phyloP scores from a whole-genome alignment of 2,113 vertebrate species.

The Mustela nigripes region DNA sequence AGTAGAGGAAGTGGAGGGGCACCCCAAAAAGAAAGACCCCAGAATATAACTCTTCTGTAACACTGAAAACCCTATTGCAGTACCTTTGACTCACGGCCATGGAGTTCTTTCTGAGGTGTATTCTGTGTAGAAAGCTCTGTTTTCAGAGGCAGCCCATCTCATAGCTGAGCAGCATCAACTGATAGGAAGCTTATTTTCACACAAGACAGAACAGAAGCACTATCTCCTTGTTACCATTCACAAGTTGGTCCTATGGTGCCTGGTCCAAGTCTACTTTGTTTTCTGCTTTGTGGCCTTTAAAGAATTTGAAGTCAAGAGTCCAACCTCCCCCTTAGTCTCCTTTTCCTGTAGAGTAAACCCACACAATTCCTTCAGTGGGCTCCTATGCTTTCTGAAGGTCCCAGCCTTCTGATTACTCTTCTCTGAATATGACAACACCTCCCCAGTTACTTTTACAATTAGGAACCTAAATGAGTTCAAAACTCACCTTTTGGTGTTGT shows the following conservation, averaged over 20 bases:
- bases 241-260: neutral
- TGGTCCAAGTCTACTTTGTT: neutral
- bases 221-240: neutral
- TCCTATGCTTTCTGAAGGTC: fast-evolving
- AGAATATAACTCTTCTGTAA: neutral
- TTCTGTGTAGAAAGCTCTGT: neutral
- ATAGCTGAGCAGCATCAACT: neutral
- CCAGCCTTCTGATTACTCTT: neutral
- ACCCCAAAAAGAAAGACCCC: neutral
- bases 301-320: neutral
- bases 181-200: neutral
- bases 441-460: neutral
- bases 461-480: neutral
- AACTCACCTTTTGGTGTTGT: neutral
- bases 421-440: neutral
- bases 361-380: neutral
- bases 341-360: neutral
- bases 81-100: neutral
- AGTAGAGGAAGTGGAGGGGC: neutral
- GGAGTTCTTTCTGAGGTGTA: neutral
- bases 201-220: neutral
- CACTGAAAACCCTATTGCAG: neutral
- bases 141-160: neutral
- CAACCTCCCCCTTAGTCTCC: neutral
- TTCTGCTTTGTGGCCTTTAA: neutral